These are phyloP conservation scores for Philereme transversata DNA, from an alignment of 2,888 invertebrate species.

Conservation along the genomic window DNA sequence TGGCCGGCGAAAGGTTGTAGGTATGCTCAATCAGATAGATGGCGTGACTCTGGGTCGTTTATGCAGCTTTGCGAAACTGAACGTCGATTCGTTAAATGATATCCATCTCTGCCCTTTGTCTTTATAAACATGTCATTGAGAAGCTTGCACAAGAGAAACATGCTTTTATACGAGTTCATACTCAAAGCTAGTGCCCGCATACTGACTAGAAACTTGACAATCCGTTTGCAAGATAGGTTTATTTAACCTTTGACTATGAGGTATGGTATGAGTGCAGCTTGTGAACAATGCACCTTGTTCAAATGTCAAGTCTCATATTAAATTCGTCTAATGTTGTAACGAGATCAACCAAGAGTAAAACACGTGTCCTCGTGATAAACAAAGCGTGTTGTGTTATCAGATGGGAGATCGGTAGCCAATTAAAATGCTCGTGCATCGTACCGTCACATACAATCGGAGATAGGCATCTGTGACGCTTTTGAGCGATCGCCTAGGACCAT, in stretches of 20 bases:
- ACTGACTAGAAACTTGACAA: constrained; percentile 56
- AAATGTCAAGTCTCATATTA: constrained; percentile 33
- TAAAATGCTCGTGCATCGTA: constrained; percentile 82
- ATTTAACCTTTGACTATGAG: constrained; percentile 52
- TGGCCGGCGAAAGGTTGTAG: constrained; percentile 65
- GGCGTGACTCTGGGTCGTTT: constrained; percentile 82
- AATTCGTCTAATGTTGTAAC: constrained; percentile 42
- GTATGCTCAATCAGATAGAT: constrained; percentile 76
- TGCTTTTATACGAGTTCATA: constrained; percentile 53
- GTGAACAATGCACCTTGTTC: constrained; percentile 31
- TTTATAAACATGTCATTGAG: constrained; percentile 79
- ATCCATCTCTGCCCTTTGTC: constrained; percentile 79
- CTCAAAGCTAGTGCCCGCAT: constrained; percentile 66
- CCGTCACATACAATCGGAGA: constrained; percentile 75
- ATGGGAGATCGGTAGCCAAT: constrained; percentile 76
- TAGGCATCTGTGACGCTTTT: constrained; percentile 71
- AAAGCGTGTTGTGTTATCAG: constrained; percentile 75
- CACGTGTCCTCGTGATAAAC: constrained; percentile 73
- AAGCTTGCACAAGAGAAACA: constrained; percentile 63
- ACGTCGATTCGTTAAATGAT: constrained; percentile 82
- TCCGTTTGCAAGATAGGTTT: constrained; percentile 48
- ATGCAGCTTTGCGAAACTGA: constrained; percentile 71
- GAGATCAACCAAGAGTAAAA: constrained; percentile 59
- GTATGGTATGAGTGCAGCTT: constrained; percentile 18
- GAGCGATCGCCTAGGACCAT: constrained; percentile 72